Conservation (phyloP, 53 echinoderm and acorn worm species). For the Patiria pectinifera region DNA sequence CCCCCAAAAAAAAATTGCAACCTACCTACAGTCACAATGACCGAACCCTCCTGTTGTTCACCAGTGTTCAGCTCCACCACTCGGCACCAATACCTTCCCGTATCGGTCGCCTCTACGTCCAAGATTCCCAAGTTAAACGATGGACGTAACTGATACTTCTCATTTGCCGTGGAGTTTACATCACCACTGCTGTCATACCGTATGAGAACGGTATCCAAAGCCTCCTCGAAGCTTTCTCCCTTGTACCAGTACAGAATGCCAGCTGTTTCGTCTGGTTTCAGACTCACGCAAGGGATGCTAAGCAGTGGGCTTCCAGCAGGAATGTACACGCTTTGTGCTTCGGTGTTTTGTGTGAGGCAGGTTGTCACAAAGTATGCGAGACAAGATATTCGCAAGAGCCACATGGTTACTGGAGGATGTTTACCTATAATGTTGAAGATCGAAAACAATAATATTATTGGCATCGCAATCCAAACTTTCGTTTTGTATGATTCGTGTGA, state of each 20-base stretch:
- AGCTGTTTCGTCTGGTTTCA: not conserved
- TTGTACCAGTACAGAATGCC: slow-evolving; percentile 26
- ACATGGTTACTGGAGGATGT: not conserved
- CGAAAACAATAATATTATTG: too few species aligned
- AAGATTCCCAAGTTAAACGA: not conserved
- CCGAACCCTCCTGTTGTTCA: not conserved
- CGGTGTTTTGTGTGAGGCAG: not conserved
- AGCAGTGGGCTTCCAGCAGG: not conserved
- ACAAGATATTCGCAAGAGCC: not conserved
- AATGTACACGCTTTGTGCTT: not conserved
- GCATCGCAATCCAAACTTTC: too few species aligned
- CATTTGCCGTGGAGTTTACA: not conserved
- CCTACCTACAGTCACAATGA: slow-evolving; percentile 24
- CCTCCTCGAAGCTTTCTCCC: not conserved
- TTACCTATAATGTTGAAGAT: not conserved
- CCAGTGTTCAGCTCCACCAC: not conserved
- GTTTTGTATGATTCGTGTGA: too few species aligned
- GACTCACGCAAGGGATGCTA: slow-evolving; percentile 8
- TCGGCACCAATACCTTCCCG: slow-evolving; percentile 36
- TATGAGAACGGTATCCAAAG: not conserved
- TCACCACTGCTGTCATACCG: not conserved
- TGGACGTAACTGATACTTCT: not conserved
- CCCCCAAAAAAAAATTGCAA: not conserved
- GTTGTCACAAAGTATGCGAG: not conserved
- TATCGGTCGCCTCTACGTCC: not conserved